Evolutionary conservation across 2,113 vertebrate species (phyloP), one percentile per base, ranked within the genome.

Genomic region (Vireo altiloquus): DNA sequence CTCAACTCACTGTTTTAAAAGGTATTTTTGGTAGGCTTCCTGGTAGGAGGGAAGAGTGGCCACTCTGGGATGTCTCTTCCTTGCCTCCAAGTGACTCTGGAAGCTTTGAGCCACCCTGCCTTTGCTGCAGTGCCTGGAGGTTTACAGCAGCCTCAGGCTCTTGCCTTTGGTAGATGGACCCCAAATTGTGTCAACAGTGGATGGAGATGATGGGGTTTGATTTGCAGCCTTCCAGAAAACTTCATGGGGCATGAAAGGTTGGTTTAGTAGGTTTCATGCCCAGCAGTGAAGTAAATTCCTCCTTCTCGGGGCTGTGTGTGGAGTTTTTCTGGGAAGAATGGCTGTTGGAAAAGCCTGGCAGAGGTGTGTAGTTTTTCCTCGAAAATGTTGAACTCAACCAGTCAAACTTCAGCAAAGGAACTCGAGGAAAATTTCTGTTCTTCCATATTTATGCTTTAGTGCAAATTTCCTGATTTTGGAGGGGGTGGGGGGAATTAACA

Each of bases 391-490:
- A 89, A 66, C 71, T 90, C 40, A 1, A 42, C 0, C 89, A 94
- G 97, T 97, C 96, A 97, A 98, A 97, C 95, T 95, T 96, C 87
- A 96, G 75, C 95, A 87, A 91, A 92, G 90, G 86, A 97, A 94
- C 91, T 97, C 20, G 66, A 97, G 96, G 94, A 96, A 94, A 95
- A 92, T 7, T 61, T 95, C 50, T 96, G 86, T 95, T 92, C 91
- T 97, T 92, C 94, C 95, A 9, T 97, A 95, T 98, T 97, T 97
- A 94, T 96, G 94, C 92, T 92, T 94, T 95, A 94, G 87, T 93
- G 77, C 95, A 93, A 94, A 97, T 82, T 60, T 80, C 82, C 56
- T 50, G 10, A 74, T 76, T 95, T 82, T 81, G 88, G 84, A 72
- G 71, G 64, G 69, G 63, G 39, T 17, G 39, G 42, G 33, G 50